These are phyloP conservation scores for Phyllostomus hastatus DNA, from an alignment of 2,113 vertebrate species.

Conservation along the genomic window DNA sequence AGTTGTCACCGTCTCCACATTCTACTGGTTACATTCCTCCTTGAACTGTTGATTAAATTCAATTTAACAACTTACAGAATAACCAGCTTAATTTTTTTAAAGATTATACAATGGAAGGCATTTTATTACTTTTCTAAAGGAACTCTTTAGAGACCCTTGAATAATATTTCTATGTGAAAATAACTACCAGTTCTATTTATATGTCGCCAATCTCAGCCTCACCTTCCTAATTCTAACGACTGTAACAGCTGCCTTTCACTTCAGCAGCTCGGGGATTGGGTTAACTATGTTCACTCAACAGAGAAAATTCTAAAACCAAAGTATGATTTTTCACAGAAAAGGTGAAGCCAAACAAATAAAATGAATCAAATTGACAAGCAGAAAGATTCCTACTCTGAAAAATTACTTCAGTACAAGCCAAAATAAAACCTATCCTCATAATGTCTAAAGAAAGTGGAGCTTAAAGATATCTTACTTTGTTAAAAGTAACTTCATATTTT, in stretches of 20 bases:
- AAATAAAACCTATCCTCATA: neutral
- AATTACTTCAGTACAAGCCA: slow-evolving; percentile 12
- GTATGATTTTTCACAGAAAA: slow-evolving; percentile 44
- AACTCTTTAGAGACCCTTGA: neutral
- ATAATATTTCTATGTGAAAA: neutral
- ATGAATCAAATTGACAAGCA: neutral
- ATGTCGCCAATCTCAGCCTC: neutral
- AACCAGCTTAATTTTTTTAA: neutral
- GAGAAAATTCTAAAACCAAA: neutral
- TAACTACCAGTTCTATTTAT: neutral
- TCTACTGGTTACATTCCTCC: neutral
- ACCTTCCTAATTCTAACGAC: neutral
- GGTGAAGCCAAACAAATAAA: slow-evolving; percentile 10
- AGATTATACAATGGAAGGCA: neutral
- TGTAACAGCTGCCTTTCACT: slow-evolving; percentile 27
- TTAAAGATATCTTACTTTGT: neutral
- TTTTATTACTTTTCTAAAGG: neutral
- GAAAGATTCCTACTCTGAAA: neutral
- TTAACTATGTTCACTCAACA: slow-evolving; percentile 30
- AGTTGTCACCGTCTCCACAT: neutral
- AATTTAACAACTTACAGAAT: neutral
- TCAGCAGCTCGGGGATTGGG: neutral
- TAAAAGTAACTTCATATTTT: slow-evolving; percentile 22
- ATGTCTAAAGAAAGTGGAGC: slow-evolving; percentile 27
- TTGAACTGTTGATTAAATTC: neutral